Conservation (phyloP, 2,113 vertebrate species). For the Melanerpes aurifrons region DNA sequence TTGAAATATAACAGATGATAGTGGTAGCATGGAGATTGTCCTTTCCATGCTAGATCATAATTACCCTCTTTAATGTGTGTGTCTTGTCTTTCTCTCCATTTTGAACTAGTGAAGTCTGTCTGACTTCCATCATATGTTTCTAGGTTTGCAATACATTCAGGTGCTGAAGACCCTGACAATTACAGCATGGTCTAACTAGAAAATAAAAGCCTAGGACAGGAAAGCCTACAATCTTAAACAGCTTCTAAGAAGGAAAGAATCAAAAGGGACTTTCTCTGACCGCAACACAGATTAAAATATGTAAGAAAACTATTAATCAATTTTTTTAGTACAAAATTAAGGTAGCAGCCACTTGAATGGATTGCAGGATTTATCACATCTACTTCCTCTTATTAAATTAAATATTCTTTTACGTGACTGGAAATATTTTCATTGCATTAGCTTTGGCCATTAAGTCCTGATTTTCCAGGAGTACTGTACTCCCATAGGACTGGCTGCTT, state of each 20-base stretch:
- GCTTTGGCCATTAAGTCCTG: background rate
- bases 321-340: background rate
- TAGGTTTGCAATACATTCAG: background rate
- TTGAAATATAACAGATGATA: background rate
- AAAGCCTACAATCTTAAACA: background rate
- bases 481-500: background rate
- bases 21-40: background rate
- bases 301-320: background rate
- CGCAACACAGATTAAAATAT: background rate
- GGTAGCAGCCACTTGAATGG: background rate
- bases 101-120: background rate
- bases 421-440: background rate
- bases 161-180: background rate
- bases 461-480: background rate
- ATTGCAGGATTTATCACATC: slow-evolving; percentile 1
- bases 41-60: background rate
- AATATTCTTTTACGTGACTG: slow-evolving; percentile 4
- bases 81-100: background rate
- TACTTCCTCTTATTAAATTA: slow-evolving; percentile 25
- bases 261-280: background rate
- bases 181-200: background rate
- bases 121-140: background rate
- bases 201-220: background rate
- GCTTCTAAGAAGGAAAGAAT: background rate
- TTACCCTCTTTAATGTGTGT: background rate